Conservation (phyloP, 2,113 vertebrate genomes). For the Vimba vimba region DNA sequence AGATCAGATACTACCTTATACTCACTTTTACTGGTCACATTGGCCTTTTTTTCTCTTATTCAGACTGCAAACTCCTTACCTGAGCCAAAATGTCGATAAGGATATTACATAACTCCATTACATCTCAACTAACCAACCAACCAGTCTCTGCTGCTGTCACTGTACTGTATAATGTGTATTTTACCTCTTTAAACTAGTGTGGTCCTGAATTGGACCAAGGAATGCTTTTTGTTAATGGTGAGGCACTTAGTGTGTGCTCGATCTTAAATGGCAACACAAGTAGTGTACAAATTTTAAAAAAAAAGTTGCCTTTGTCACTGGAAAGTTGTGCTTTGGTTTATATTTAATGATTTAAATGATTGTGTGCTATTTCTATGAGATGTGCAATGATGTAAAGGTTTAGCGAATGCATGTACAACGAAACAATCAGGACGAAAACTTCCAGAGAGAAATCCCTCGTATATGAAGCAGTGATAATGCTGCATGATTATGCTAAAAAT, state of each 20-base stretch:
- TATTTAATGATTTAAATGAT: conserved; percentile 43
- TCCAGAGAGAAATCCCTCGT: conserved; percentile 13
- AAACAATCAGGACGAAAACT: conserved; percentile 22
- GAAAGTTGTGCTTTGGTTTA: conserved; percentile 47
- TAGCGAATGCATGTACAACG: conserved; percentile 32
- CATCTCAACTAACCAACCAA: conserved; percentile 41
- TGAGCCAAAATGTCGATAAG: conserved; percentile 58
- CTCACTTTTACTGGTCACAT: conserved; percentile 56
- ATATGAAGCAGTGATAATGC: conserved; percentile 4
- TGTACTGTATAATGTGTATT: conserved; percentile 72
- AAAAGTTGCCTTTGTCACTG: conserved; percentile 58
- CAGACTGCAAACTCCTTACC: conserved; percentile 29
- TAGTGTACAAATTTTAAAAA: conserved; percentile 20
- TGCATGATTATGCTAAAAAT: conserved; percentile 1
- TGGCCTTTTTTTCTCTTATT: conserved; percentile 48
- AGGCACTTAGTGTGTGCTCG: conserved; percentile 28
- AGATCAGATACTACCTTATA: conserved; percentile 30
- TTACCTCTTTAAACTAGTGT: conserved; percentile 69
- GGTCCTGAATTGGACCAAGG: conserved; percentile 26
- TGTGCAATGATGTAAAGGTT: conserved; percentile 33
- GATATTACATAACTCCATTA: conserved; percentile 53
- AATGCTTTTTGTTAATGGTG: conserved; percentile 26
- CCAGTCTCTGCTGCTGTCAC: conserved; percentile 72
- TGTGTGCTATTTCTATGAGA: conserved; percentile 36
- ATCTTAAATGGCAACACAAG: conserved; percentile 9